Evolutionary conservation across 2,113 vertebrate species (phyloP), one percentile per base, ranked within the genome.

Genomic region (Dascyllus trimaculatus): DNA sequence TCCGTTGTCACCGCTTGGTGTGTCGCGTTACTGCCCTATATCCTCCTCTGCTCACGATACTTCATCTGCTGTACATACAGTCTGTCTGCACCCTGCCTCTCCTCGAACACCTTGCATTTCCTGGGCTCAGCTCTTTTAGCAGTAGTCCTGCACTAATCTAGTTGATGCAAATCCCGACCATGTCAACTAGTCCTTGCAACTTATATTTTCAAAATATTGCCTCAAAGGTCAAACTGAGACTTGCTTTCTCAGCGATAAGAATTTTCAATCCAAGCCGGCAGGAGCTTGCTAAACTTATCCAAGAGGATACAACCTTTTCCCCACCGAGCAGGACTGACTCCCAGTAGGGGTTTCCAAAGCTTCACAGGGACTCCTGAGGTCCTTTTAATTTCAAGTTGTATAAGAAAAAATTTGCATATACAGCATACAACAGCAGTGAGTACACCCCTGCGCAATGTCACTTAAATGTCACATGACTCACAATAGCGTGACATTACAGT

Each of bases 11-110:
- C 25, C 5, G 1, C 35, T 10, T 14, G 14, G 19, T 45, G 48
- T 65, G 62, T 65, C 53, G 24, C 21, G 24, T 78, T 58, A 59
- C 65, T 19, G 11, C 52, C 54, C 60, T 5, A 25, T 38, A 43
- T 52, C 22, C 45, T 73, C 25, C 52, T 68, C 17, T 38, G 59
- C 35, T 58, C 24, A 29, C 65, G 60, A 38, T 35, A 43, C 68
- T 61, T 24, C 24, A 38, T 25, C 26, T 45, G 14, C 29, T 62
- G 57, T 60, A 67, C 88, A 32, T 63, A 66, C 59, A 51, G 21
- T 66, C 21, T 19, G 1, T 68, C 15, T n/a, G 51, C n/a, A 35
- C 13, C 29, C 4, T 14, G 29, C 43, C 57, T 29, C 11, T 25
- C 43, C 48, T 13, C 38, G 43, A 18, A 21, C 24, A 29, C 18